Evolutionary conservation across 2,797 vertebrate genomes (phyloP), one percentile per base, ranked within the genome.

Genomic region (Enteromius treurensis): DNA sequence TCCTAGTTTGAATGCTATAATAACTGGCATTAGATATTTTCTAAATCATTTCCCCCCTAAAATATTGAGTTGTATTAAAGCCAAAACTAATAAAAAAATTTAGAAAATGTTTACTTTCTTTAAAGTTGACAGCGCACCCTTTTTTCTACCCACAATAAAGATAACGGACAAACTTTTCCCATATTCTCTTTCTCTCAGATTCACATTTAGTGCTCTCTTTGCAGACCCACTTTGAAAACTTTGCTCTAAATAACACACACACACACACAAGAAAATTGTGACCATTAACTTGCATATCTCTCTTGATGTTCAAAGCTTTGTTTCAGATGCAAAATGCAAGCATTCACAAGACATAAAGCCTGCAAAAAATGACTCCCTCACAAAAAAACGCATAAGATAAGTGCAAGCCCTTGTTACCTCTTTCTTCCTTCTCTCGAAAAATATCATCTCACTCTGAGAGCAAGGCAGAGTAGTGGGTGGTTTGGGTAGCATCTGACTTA

Each of bases 401-500:
- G 45, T 13, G 9, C 37, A 23, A 49, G 60, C 71, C 65, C 40
- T 69, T 85, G 74, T 80, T 71, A 23, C 70, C 70, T 26, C 64
- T 65, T 81, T 60, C 77, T 51, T 77, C 76, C 67, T 71, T 75
- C 47, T 73, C 74, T 86, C 37, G 17, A 79, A 79, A 74, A 32
- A 42, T 49, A 67, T 70, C 60, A 83, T 77, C 47, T 49, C 55
- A 83, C 17, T 53, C 49, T 8, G 29, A 71, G 42, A 60, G 42
- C 58, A 55, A 76, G 47, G 65, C 75, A 74, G 67, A 15, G 32
- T 29, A 49, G 85, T 73, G 75, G 71, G 71, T 80, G 70, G 53
- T 49, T 75, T 55, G 15, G 64, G 29, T 42, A 81, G 74, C 55
- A 81, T 81, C 60, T 32, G 47, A 84, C 75, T 84, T 77, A 84